Evolutionary conservation across 1,140 invertebrate species (phyloP).

Genomic region (Hermetia illucens): DNA sequence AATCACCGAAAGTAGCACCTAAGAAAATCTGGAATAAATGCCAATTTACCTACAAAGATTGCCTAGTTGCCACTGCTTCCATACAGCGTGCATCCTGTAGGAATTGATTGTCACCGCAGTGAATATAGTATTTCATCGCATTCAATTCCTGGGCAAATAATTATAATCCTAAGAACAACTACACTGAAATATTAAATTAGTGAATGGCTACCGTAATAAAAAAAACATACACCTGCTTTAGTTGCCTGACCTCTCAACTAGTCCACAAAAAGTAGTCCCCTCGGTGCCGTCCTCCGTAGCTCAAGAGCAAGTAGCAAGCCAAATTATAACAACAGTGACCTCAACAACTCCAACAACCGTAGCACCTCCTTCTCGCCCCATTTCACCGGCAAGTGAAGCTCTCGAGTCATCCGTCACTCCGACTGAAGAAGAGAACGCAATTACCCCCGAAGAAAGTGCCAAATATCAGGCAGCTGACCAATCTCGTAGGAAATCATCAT

Average conservation of each 20-base stretch:
- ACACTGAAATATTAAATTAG: slow-evolving; percentile 1
- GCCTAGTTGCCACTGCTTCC: too few relatives aligned
- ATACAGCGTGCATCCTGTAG: too few relatives aligned
- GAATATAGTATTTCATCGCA: too few relatives aligned
- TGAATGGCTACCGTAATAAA: background rate
- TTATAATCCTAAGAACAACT: background rate
- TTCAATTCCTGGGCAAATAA: background rate
- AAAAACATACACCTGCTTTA: slow-evolving; percentile 1
- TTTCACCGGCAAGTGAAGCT: slow-evolving; percentile 7
- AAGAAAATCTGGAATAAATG: too few relatives aligned
- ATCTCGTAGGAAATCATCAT: slow-evolving; percentile 40
- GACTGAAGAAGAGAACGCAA: slow-evolving; percentile 13
- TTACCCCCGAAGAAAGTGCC: slow-evolving; percentile 13
- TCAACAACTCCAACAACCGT: background rate
- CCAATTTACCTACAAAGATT: too few relatives aligned
- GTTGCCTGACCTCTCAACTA: slow-evolving; percentile 4
- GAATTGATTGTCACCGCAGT: too few relatives aligned
- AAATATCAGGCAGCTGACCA: slow-evolving; percentile 15
- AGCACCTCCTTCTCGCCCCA: slow-evolving; percentile 3
- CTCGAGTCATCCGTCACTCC: slow-evolving; percentile 10
- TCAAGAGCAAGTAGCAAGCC: background rate
- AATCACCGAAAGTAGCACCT: too few relatives aligned
- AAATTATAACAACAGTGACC: slow-evolving; percentile 1
- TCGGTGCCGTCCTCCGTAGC: slow-evolving; percentile 3
- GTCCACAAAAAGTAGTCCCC: slow-evolving; percentile 3